phyloP scores from a whole-genome alignment of 2,888 invertebrate species.

The Gisinianus flammeolus region DNA sequence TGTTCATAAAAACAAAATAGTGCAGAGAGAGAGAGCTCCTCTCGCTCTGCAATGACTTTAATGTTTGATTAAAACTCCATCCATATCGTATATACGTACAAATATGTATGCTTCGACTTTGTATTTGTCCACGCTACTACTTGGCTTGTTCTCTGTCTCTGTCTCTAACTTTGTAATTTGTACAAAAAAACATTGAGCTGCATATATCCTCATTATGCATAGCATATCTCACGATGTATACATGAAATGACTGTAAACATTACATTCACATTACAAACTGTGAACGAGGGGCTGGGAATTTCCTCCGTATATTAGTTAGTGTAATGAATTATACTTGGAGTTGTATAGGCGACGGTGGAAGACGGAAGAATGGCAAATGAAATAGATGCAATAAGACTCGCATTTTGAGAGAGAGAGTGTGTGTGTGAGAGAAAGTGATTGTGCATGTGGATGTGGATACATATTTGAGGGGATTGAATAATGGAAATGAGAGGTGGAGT shows the following conservation, averaged over 20 bases:
- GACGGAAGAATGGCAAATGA: conserved; percentile 1
- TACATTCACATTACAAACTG: not conserved
- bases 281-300: not conserved
- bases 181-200: not conserved
- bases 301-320: not conserved
- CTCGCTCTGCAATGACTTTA: not conserved
- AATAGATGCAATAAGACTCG: not conserved
- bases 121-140: too few species aligned
- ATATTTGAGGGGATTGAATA: conserved; percentile 23
- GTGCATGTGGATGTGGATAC: not conserved
- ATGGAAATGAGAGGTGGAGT: conserved; percentile 21
- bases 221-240: not conserved
- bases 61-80: conserved; percentile 3
- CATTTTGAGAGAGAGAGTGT: too few species aligned
- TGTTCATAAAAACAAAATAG: not conserved
- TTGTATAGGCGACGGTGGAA: not conserved
- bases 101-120: too few species aligned
- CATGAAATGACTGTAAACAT: not conserved
- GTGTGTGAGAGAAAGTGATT: not conserved
- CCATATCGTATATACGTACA: not conserved
- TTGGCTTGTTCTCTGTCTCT: too few species aligned
- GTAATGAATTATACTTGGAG: not conserved
- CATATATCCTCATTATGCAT: not conserved
- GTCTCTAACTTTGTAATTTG: not conserved
- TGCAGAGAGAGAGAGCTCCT: not conserved